Base-by-base conservation (phyloP, 2,888 invertebrate species). In the Oscheius sp. region DNA sequence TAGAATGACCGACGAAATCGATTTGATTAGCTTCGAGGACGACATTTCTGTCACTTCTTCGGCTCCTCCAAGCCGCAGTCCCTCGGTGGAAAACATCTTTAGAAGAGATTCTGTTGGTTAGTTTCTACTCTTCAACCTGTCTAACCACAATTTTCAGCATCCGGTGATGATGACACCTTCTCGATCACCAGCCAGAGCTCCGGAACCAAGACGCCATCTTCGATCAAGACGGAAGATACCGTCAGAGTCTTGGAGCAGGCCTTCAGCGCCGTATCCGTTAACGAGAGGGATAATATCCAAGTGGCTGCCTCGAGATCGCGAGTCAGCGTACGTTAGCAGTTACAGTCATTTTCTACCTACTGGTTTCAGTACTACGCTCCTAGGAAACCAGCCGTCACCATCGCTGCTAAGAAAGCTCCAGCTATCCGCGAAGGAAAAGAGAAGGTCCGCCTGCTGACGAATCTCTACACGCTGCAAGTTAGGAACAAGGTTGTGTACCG, bases 401-500 rank as follows among this genome's bases (percentile, higher is more conserved):
- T 72, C 4, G 72, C 72, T 5, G 29, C 50, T n/a, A 72, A 72
- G 62, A 72, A 72, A 37, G 62, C 60, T 9, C 72, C 72, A 33
- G 72, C 72, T 35, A 13, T 37, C 9, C 72, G 72, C 13, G 51
- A 37, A 47, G 72, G 62, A 7, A 72, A 72, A 35, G 59, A 60
- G 11, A 11, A 58, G 59, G 70, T 70, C 11, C 48, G 48, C 10
- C 33, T 66, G 7, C 35, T 66, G 11, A 47, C 63, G 5, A 63
- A 63, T 55, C 55, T 55, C 32, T 62, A 62, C 66, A 58, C 73
- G 47, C 35, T 76, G n/a, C 29, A 76, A 32, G 71, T 74, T 2
- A 13, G 57, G 10, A 37, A 42, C 37, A 70, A 74, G 42, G 57
- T 59, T 35, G 74, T 76, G n/a, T 76, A 74, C 48, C 70, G 74